Evolutionary conservation across 2,888 invertebrate genomes (phyloP).

Genomic region (Phortica okadai): DNA sequence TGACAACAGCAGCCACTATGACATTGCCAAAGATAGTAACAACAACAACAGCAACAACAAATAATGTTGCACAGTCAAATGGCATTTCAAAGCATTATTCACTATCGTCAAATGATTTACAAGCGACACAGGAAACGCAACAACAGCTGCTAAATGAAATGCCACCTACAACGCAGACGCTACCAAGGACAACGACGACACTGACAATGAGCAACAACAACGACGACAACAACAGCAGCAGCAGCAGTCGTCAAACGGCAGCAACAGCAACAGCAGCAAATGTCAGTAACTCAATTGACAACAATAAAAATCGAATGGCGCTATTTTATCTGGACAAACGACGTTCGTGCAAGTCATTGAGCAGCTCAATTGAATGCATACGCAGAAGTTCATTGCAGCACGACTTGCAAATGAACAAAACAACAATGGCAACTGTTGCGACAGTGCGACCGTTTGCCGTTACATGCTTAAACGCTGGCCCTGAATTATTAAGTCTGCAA

Average conservation of each 20-base stretch:
- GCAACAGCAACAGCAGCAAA: slow-evolving; percentile 26
- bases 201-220: slow-evolving; percentile 10
- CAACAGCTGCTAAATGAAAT: neutral
- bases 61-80: slow-evolving; percentile 48
- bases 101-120: slow-evolving; percentile 77
- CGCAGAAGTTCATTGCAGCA: slow-evolving; percentile 35
- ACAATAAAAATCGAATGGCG: slow-evolving; percentile 32
- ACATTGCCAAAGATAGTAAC: slow-evolving; percentile 29
- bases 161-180: neutral
- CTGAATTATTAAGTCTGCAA: slow-evolving; percentile 36
- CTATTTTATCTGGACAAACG: slow-evolving; percentile 41
- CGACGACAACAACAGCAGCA: slow-evolving; percentile 18
- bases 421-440: slow-evolving; percentile 31
- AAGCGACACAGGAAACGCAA: slow-evolving; percentile 51
- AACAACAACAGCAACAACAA: slow-evolving; percentile 41
- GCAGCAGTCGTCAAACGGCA: slow-evolving; percentile 15
- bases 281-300: slow-evolving; percentile 21
- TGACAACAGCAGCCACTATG: slow-evolving; percentile 27
- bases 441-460: slow-evolving; percentile 17
- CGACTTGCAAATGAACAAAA: slow-evolving; percentile 32
- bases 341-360: slow-evolving; percentile 46
- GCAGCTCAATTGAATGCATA: slow-evolving; percentile 48
- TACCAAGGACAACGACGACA: slow-evolving; percentile 20
- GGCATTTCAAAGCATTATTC: slow-evolving; percentile 72
- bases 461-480: slow-evolving; percentile 20